A percentile compares a stretch with the other conserved stretches of the same genome.
These are phyloP conservation scores for Leuctra nigra DNA, from an alignment of 2,888 invertebrate species.

Conservation along the genomic window DNA sequence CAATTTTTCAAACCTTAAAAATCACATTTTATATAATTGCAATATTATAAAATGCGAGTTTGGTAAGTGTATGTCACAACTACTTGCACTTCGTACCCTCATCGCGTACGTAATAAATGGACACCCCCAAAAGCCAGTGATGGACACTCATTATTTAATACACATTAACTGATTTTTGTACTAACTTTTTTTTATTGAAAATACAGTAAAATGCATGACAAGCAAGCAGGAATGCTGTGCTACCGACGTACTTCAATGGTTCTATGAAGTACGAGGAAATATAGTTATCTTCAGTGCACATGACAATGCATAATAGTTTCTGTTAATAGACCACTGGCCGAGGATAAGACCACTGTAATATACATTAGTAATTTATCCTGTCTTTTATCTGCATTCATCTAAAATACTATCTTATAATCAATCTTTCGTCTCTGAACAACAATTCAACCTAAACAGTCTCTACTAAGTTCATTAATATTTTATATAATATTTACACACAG, in stretches of 20 bases:
- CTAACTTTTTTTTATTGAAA: conserved; percentile 23
- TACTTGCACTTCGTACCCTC: no score
- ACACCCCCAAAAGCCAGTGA: no score
- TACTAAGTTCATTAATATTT: conserved; percentile 5
- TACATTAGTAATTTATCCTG: background rate
- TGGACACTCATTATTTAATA: no score
- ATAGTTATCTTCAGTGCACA: background rate
- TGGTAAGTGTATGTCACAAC: no score
- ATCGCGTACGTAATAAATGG: no score
- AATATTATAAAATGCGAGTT: no score
- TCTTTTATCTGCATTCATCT: conserved; percentile 5
- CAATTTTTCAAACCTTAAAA: no score
- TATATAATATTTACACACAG: background rate
- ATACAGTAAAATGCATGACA: conserved; percentile 24
- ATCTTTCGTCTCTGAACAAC: conserved; percentile 13
- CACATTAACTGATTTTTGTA: no score
- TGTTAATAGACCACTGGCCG: background rate
- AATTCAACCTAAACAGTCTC: background rate
- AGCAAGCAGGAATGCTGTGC: conserved; percentile 23
- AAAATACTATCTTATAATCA: conserved; percentile 7
- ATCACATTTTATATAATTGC: no score
- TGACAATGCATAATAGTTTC: background rate
- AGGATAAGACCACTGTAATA: background rate
- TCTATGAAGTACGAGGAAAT: background rate
- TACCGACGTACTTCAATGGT: background rate